These are phyloP conservation scores for Eleutherodactylus coqui DNA, from an alignment of 2,797 vertebrate species.

Conservation along the genomic window DNA sequence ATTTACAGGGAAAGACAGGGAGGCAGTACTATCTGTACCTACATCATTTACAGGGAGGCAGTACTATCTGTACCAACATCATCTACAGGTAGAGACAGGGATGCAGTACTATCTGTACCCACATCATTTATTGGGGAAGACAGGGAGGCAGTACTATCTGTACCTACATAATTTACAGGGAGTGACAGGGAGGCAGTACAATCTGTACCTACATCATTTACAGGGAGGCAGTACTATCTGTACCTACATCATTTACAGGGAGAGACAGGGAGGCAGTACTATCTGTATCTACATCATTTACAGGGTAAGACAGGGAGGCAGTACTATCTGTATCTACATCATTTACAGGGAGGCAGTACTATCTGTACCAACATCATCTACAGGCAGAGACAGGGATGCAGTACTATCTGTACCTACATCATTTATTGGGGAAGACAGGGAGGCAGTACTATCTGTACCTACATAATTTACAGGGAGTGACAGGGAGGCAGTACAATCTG, in stretches of 20 bases:
- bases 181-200: neutral
- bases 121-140: neutral
- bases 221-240: neutral
- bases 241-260: too few species aligned
- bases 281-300: neutral
- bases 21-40: neutral
- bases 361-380: neutral
- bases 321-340: neutral
- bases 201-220: neutral
- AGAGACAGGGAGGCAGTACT: neutral
- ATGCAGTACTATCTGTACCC: constrained; percentile 1
- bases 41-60: neutral
- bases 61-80: neutral
- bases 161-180: too few species aligned
- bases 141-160: too few species aligned
- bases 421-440: neutral
- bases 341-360: neutral
- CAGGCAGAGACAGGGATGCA: neutral
- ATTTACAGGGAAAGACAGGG: neutral
- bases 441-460: neutral
- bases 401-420: neutral
- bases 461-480: neutral
- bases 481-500: neutral
- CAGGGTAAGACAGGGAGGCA: neutral
- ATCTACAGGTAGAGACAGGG: neutral